Conservation (phyloP, 1,140 invertebrate species). For the Cheumatopsyche charites region DNA sequence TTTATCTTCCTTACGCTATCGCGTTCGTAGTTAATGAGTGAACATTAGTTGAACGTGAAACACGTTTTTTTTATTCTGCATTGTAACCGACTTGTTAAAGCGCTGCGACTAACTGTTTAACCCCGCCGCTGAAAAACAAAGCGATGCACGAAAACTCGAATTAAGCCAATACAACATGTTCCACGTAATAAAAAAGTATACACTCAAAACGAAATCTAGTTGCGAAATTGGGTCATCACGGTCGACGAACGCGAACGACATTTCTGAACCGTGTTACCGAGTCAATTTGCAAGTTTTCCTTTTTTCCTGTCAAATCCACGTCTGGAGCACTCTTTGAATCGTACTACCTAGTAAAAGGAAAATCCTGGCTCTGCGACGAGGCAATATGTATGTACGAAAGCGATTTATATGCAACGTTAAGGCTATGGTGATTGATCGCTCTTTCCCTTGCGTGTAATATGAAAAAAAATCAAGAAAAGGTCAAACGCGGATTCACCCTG, state of each 20-base stretch:
- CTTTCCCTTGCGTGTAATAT: neutral
- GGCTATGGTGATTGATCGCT: neutral
- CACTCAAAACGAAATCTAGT: neutral
- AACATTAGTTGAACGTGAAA: slow-evolving; percentile 28
- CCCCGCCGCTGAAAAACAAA: neutral
- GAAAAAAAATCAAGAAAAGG: neutral
- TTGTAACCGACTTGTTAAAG: slow-evolving; percentile 22
- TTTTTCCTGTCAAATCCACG: neutral
- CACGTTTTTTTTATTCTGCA: slow-evolving; percentile 12
- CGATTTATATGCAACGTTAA: neutral
- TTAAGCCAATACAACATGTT: no score
- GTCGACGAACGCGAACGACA: neutral
- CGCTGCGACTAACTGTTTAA: slow-evolving; percentile 10
- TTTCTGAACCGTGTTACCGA: slow-evolving; percentile 12
- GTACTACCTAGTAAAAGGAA: neutral
- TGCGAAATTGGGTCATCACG: slow-evolving; percentile 6
- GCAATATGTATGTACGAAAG: neutral
- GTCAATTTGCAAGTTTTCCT: slow-evolving; percentile 16
- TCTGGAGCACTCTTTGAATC: slow-evolving; percentile 13
- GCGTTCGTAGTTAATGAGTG: slow-evolving; percentile 20
- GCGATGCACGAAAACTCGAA: neutral
- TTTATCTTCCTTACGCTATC: slow-evolving; percentile 28
- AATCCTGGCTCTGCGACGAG: neutral
- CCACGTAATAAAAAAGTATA: neutral
- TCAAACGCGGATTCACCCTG: neutral